Conservation (phyloP, 2,113 vertebrate species). For the Ophiodon elongatus region DNA sequence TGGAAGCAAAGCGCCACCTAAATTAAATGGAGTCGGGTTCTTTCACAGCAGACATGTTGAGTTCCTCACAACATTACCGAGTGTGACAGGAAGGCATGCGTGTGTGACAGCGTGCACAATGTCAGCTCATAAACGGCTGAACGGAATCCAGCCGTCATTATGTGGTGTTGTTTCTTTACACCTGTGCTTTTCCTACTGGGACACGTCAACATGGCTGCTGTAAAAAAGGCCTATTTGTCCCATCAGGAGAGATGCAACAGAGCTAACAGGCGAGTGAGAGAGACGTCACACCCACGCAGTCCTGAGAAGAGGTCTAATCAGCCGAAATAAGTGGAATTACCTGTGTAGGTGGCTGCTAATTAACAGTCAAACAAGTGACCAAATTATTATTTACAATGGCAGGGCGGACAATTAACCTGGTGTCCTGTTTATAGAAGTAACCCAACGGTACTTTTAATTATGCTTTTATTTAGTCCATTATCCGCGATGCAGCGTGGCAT, state of each 20-base stretch:
- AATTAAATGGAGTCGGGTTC: background rate
- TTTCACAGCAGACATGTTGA: background rate
- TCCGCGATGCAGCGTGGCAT: background rate
- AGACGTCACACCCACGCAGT: background rate
- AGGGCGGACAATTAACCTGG: background rate
- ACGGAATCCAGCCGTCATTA: background rate
- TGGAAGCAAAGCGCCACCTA: background rate
- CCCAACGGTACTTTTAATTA: background rate
- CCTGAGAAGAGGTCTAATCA: slow-evolving; percentile 17
- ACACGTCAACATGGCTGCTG: background rate
- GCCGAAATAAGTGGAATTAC: background rate
- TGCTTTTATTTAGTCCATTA: background rate
- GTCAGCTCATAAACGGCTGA: background rate
- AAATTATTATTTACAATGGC: background rate
- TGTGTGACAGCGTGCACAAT: background rate
- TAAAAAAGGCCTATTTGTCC: background rate
- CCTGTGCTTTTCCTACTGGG: background rate
- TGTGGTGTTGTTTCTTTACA: background rate
- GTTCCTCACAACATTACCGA: background rate
- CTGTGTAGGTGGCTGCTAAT: background rate
- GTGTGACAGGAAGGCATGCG: background rate
- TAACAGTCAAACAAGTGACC: slow-evolving; percentile 13
- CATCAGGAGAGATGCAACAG: background rate
- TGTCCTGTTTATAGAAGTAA: background rate
- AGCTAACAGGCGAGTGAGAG: background rate